A percentile compares a stretch with the other conserved stretches of the same genome.
These are phyloP conservation scores for Trinectes maculatus DNA, from an alignment of 2,113 vertebrate genomes.

Conservation along the genomic window DNA sequence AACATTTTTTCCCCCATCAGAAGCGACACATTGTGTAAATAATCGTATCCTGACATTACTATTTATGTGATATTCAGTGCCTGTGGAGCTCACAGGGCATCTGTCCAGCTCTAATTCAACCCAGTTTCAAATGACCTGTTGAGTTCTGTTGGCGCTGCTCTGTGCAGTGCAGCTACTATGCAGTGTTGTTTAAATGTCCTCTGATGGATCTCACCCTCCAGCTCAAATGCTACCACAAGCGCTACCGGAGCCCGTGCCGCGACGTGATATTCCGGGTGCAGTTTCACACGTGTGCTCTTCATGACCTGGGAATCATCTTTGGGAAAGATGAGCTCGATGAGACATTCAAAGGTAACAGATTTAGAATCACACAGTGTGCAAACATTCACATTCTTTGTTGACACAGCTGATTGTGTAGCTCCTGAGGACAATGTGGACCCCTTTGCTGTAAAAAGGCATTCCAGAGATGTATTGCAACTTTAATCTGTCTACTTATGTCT, in stretches of 20 bases:
- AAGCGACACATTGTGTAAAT: background rate
- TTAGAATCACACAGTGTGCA: background rate
- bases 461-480: background rate
- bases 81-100: background rate
- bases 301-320: conserved; percentile 92
- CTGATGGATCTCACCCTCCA: conserved; percentile 42
- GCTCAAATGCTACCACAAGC: conserved; percentile 99
- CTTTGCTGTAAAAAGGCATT: background rate
- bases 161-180: background rate
- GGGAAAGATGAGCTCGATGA: conserved; percentile 96
- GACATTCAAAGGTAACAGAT: conserved; percentile 92
- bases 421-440: background rate
- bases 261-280: conserved; percentile 97
- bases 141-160: background rate
- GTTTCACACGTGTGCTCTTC: conserved; percentile 97
- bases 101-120: background rate
- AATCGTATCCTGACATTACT: background rate
- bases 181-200: conserved; percentile 5
- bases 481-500: background rate
- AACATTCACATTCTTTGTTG: background rate
- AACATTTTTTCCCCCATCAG: background rate
- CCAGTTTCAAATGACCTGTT: background rate
- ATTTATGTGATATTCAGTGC: background rate
- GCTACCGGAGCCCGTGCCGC: conserved; percentile 88
- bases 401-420: background rate